phyloP scores from a whole-genome alignment of 2,888 invertebrate genomes.

The Augochlorella aurata region DNA sequence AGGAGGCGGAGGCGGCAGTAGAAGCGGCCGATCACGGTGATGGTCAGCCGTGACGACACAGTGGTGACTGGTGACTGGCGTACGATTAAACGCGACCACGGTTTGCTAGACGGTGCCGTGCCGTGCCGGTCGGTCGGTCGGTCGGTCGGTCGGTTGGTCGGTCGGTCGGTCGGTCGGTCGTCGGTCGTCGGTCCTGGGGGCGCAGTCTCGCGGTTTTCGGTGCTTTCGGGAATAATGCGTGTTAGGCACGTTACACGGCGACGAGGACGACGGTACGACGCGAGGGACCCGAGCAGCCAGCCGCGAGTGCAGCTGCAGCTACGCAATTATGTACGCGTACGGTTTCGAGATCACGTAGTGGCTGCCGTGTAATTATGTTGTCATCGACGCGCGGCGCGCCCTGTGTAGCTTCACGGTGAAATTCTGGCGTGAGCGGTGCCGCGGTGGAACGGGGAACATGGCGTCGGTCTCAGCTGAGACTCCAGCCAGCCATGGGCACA shows the following conservation, averaged over 20 bases:
- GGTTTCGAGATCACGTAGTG: slow-evolving; percentile 84
- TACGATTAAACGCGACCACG: slow-evolving; percentile 42
- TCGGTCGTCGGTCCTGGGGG: slow-evolving; percentile 58
- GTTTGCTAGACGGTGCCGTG: slow-evolving; percentile 52
- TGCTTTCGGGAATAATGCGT: slow-evolving; percentile 74
- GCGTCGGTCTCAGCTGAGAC: slow-evolving; percentile 84
- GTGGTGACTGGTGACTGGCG: slow-evolving; percentile 56
- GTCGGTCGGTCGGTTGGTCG: slow-evolving; percentile 55
- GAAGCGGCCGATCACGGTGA: slow-evolving; percentile 55
- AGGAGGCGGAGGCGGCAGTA: slow-evolving; percentile 66
- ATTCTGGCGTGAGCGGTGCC: slow-evolving; percentile 85
- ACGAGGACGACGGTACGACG: slow-evolving; percentile 67
- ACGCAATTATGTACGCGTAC: slow-evolving; percentile 84
- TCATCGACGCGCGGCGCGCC: slow-evolving; percentile 76
- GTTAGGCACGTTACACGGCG: slow-evolving; percentile 75
- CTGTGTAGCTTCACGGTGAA: slow-evolving; percentile 84
- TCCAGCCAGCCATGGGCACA: slow-evolving; percentile 91
- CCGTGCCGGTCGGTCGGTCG: slow-evolving; percentile 53
- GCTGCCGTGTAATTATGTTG: slow-evolving; percentile 81
- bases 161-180: slow-evolving; percentile 58
- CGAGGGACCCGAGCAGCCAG: slow-evolving; percentile 58
- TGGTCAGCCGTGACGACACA: slow-evolving; percentile 58
- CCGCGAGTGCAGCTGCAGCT: slow-evolving; percentile 78
- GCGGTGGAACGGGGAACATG: slow-evolving; percentile 85
- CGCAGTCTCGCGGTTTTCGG: slow-evolving; percentile 35